Percentiles rank a stretch among this genome's conserved stretches.
These are phyloP conservation scores for Smittia aterrima DNA, from an alignment of 2,888 invertebrate species.

Conservation along the genomic window DNA sequence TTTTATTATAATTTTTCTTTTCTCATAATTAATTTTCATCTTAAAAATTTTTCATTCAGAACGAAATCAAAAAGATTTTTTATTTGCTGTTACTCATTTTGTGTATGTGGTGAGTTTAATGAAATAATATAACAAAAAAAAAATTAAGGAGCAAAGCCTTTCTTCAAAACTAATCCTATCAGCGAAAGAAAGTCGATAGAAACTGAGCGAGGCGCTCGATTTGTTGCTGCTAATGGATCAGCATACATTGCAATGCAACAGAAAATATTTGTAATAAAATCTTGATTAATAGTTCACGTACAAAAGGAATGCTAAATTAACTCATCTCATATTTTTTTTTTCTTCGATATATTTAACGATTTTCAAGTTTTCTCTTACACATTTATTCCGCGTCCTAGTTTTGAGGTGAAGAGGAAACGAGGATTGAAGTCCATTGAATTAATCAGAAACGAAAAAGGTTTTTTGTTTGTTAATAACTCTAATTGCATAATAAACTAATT, in stretches of 20 bases:
- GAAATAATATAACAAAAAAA: not conserved
- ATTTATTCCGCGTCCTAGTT: not conserved
- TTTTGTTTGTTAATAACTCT: slow-evolving; percentile 11
- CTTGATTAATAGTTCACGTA: slow-evolving; percentile 21
- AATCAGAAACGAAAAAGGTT: not conserved
- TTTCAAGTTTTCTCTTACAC: not conserved
- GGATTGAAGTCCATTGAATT: not conserved
- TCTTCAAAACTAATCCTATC: not conserved
- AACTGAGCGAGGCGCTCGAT: not conserved
- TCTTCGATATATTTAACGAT: not conserved
- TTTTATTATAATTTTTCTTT: slow-evolving; percentile 13
- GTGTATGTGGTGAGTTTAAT: not conserved
- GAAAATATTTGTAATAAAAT: not conserved
- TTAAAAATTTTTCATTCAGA: slow-evolving; percentile 8
- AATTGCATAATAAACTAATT: slow-evolving; percentile 13
- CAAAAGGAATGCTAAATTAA: slow-evolving; percentile 41
- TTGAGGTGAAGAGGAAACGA: not conserved
- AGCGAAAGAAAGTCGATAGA: not conserved
- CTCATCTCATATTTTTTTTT: not conserved
- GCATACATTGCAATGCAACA: not conserved
- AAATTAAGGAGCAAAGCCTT: not conserved
- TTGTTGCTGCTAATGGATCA: not conserved
- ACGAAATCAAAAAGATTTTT: not conserved
- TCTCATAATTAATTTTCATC: slow-evolving; percentile 5
- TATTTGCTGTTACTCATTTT: not conserved